Conservation (phyloP, 2,888 invertebrate species). For the Blera fallax region DNA sequence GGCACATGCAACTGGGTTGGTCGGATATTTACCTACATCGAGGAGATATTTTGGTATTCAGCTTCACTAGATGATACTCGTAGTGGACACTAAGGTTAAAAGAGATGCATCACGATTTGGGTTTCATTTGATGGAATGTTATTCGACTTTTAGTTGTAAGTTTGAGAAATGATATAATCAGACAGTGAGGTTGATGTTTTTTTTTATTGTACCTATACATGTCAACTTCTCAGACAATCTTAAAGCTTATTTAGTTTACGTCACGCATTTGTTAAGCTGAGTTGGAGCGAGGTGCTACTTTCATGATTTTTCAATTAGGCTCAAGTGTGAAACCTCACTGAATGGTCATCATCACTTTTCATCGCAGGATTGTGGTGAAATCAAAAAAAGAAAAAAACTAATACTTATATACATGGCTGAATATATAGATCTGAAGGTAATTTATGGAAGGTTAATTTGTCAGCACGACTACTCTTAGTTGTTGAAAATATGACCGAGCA, state of each 20-base stretch:
- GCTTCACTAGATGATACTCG: background rate
- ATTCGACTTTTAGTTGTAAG: background rate
- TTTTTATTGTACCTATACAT: background rate
- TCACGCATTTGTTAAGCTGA: conserved; percentile 14
- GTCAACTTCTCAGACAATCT: background rate
- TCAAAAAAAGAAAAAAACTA: background rate
- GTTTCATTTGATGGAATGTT: conserved; percentile 4
- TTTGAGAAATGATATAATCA: background rate
- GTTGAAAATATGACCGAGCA: no score
- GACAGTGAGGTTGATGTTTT: background rate
- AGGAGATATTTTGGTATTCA: background rate
- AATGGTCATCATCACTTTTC: conserved; percentile 1
- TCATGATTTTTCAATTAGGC: conserved; percentile 36
- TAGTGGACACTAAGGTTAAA: background rate
- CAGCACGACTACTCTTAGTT: no score
- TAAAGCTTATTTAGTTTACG: background rate
- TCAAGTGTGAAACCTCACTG: background rate
- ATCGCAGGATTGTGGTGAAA: conserved; percentile 16
- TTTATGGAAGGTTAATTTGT: no score
- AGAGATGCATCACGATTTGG: conserved; percentile 32
- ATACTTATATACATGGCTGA: no score
- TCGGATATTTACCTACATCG: background rate
- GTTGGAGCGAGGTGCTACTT: conserved; percentile 21
- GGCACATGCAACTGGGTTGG: conserved; percentile 26
- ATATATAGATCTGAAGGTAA: no score